Evolutionary conservation across 2,113 vertebrate species (phyloP).

Genomic region (Pteruthius melanotis): DNA sequence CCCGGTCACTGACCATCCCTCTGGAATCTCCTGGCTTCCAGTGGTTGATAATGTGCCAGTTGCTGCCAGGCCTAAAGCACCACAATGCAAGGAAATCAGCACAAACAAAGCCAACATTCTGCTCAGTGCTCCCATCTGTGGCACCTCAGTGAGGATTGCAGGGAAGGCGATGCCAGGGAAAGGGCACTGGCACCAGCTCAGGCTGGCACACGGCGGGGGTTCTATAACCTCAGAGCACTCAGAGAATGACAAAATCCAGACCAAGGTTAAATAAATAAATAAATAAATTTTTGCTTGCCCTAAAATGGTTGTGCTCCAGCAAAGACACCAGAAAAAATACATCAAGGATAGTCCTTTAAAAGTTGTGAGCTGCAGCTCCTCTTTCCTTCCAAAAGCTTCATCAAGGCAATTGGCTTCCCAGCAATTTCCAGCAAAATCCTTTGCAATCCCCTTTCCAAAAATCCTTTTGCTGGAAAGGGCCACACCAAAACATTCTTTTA

Average conservation of each 20-base stretch:
- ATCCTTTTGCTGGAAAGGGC: neutral
- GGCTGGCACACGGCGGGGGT: too few species aligned
- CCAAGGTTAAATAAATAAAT: fast-evolving
- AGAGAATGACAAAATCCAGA: neutral
- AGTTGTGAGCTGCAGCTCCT: neutral
- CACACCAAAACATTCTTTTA: neutral
- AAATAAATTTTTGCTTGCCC: neutral
- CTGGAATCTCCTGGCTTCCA: neutral
- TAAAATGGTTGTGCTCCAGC: neutral
- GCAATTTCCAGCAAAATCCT: too few species aligned
- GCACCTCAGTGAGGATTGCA: neutral
- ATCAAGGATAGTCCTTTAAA: neutral
- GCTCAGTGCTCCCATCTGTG: neutral
- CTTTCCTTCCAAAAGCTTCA: neutral
- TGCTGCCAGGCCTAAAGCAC: neutral
- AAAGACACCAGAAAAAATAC: neutral
- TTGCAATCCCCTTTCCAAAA: too few species aligned
- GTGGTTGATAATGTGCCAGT: fast-evolving
- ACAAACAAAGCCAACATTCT: neutral
- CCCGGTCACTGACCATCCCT: neutral
- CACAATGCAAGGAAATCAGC: neutral
- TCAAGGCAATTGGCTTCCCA: neutral
- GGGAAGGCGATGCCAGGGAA: neutral
- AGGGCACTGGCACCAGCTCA: neutral
- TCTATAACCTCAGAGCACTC: neutral